phyloP scores from a whole-genome alignment of 1,140 invertebrate species.

The Anoplolepis gracilipes region DNA sequence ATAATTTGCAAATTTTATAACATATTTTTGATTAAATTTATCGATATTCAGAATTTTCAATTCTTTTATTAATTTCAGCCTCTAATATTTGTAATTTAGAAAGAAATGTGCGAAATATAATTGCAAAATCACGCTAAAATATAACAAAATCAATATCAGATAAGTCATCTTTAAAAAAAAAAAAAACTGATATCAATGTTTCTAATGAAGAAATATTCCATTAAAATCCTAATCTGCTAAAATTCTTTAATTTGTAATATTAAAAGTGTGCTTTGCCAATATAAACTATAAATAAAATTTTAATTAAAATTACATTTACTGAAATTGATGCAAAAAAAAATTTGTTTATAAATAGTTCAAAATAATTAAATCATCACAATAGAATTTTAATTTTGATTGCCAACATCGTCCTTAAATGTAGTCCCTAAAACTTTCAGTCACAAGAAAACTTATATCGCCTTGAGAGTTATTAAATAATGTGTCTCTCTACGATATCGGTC shows the following conservation, averaged over 20 bases:
- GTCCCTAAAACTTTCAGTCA: background rate
- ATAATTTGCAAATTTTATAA: background rate
- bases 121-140: background rate
- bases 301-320: background rate
- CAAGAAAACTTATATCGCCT: background rate
- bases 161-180: background rate
- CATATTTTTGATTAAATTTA: background rate
- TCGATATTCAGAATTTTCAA: background rate
- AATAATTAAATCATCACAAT: background rate
- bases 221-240: background rate
- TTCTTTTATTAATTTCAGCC: background rate
- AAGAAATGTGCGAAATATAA: background rate
- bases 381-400: background rate
- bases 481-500: background rate
- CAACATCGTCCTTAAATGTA: background rate
- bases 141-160: background rate
- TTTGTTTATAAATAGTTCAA: background rate
- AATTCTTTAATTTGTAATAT: background rate
- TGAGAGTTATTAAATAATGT: conserved; percentile 22
- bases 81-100: background rate
- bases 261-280: background rate
- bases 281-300: background rate
- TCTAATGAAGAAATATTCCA: background rate
- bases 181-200: background rate
- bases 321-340: background rate